Evolutionary conservation across 1,140 invertebrate genomes (phyloP).

Genomic region (Rhagoletis pomonella): DNA sequence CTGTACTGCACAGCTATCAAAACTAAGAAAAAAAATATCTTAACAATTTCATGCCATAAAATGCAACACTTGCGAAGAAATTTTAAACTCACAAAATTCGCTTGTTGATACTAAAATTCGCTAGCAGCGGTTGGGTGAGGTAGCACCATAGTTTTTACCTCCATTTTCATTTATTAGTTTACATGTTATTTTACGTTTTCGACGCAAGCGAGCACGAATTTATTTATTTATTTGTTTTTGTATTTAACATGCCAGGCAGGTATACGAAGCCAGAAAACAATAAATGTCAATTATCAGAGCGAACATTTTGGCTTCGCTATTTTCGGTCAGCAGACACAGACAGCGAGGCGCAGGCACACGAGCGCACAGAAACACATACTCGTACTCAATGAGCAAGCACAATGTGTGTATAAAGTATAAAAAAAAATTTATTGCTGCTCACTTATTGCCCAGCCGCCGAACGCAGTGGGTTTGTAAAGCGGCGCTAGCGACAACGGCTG

Average conservation of each 20-base stretch:
- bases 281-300: slow-evolving; percentile 31
- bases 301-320: neutral
- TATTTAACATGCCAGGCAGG: neutral
- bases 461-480: neutral
- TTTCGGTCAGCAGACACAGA: slow-evolving; percentile 25
- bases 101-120: no score
- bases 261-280: neutral
- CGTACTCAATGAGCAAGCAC: neutral
- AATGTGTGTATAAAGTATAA: neutral
- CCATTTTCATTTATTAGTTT: neutral
- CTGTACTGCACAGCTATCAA: no score
- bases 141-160: neutral
- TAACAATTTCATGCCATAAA: no score
- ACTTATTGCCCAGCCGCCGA: no score
- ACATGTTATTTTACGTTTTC: neutral
- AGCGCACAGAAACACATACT: neutral
- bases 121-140: neutral
- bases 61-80: no score
- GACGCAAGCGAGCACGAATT: neutral
- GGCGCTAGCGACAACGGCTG: neutral
- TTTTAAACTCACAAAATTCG: no score
- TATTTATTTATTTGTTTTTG: neutral
- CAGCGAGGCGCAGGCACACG: neutral
- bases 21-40: no score
- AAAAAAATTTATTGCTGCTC: neutral